These are phyloP conservation scores for Oryzias sinensis DNA, from an alignment of 2,797 vertebrate genomes.

Conservation along the genomic window DNA sequence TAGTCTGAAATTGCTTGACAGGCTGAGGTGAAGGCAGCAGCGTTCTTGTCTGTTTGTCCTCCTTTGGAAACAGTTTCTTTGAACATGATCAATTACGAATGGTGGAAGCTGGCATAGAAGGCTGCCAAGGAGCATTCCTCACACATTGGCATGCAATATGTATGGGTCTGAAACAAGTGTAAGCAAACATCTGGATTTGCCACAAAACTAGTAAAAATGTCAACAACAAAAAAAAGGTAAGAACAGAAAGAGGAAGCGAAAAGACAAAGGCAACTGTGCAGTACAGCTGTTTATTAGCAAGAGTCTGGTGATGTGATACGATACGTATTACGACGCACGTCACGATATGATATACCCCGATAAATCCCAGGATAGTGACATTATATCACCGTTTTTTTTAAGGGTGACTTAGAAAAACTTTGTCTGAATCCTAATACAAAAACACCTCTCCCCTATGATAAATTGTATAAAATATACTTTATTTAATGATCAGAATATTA, in stretches of 20 bases:
- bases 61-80: constrained; percentile 46
- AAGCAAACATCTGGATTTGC: not conserved
- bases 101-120: constrained; percentile 39
- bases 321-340: no score
- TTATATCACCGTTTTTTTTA: no score
- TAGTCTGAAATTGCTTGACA: constrained; percentile 20
- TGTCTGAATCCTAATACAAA: no score
- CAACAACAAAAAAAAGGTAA: constrained; percentile 19
- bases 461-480: no score
- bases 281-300: not conserved
- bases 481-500: no score
- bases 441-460: no score
- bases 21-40: constrained; percentile 24
- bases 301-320: no score
- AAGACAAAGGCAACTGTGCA: constrained; percentile 32
- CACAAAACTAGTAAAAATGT: constrained; percentile 22
- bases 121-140: constrained; percentile 44
- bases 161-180: constrained; percentile 17
- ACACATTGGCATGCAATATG: constrained; percentile 20
- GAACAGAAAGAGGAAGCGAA: constrained; percentile 24
- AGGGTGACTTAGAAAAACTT: no score
- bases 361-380: no score
- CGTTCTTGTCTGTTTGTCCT: constrained; percentile 41
- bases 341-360: no score
- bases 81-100: constrained; percentile 64